Evolutionary conservation across 2,113 vertebrate species (phyloP).

Genomic region (Empidonax alnorum): DNA sequence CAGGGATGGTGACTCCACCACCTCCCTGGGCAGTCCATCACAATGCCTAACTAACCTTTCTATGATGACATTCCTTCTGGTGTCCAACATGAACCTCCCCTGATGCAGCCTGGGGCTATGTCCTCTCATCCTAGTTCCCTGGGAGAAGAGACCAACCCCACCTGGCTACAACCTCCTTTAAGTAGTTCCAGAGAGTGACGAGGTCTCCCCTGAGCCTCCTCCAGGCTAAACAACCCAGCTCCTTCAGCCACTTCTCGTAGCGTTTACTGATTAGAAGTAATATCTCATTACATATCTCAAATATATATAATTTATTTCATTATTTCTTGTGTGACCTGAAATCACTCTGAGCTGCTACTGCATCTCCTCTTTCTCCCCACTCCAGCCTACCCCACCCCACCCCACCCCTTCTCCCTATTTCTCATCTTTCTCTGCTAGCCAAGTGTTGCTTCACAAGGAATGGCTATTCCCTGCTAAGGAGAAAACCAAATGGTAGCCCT

Average conservation of each 20-base stretch:
- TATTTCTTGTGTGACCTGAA: neutral
- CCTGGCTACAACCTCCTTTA: neutral
- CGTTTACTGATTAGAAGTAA: neutral
- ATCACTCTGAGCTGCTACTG: neutral
- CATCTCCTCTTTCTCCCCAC: neutral
- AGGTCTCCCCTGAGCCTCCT: neutral
- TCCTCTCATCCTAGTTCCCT: neutral
- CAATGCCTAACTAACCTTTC: neutral
- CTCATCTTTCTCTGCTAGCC: neutral
- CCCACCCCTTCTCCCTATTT: neutral
- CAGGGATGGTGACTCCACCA: neutral
- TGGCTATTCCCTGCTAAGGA: neutral
- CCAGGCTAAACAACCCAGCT: neutral
- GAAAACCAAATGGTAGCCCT: neutral
- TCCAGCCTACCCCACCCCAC: no score
- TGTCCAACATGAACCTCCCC: neutral
- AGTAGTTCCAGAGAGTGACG: neutral
- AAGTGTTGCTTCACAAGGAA: neutral
- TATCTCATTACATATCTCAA: no score
- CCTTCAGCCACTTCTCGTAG: neutral
- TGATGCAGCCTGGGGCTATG: neutral
- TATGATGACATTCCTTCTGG: neutral
- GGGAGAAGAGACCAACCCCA: accelerated
- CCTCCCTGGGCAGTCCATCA: neutral
- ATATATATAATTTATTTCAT: neutral